phyloP scores from a whole-genome alignment of 2,888 invertebrate species.

The Himalopsyche anomala region DNA sequence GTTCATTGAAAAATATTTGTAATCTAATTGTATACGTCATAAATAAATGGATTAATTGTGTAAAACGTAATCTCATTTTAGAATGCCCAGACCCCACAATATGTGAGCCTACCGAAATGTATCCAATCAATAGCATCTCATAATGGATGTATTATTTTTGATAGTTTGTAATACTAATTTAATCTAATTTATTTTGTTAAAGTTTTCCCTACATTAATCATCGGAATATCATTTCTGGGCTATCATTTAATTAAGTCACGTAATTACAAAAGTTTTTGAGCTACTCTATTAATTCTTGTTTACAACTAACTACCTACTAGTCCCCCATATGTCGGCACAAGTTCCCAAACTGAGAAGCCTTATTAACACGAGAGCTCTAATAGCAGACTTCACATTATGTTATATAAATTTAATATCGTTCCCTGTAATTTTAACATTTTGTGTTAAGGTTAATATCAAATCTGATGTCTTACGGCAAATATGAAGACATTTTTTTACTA shows the following conservation, averaged over 20 bases:
- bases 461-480: too few relatives aligned
- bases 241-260: constrained; percentile 41
- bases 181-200: constrained; percentile 35
- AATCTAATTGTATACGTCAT: too few relatives aligned
- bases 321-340: constrained; percentile 30
- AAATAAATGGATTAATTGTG: too few relatives aligned
- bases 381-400: neutral
- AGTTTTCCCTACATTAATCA: constrained; percentile 39
- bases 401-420: neutral
- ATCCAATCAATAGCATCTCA: neutral
- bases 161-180: constrained; percentile 32
- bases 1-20: too few relatives aligned
- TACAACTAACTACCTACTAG: constrained; percentile 37
- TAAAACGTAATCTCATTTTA: too few relatives aligned
- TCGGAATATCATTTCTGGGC: constrained; percentile 41
- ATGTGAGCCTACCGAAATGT: neutral
- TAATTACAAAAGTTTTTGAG: constrained; percentile 43
- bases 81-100: neutral
- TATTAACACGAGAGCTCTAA: neutral
- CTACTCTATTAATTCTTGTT: constrained; percentile 36
- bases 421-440: too few relatives aligned
- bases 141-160: constrained; percentile 32
- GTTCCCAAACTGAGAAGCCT: neutral
- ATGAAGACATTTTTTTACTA: too few relatives aligned
- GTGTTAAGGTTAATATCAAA: too few relatives aligned